Evolutionary conservation across 1,140 invertebrate genomes (phyloP).

Genomic region (Eurytemora carolleeae): DNA sequence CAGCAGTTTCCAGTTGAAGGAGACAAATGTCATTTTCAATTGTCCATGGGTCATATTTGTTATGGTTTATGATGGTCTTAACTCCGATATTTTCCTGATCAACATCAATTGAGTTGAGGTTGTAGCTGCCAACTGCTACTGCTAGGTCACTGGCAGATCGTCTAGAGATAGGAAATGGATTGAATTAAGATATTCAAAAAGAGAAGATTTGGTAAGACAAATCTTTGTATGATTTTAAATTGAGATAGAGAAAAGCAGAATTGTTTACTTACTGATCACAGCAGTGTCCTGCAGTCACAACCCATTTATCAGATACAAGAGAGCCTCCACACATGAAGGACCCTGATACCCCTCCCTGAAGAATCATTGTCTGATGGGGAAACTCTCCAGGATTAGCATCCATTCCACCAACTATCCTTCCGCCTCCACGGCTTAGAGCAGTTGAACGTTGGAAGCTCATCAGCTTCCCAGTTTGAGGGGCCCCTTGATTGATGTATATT

Average conservation of each 20-base stretch:
- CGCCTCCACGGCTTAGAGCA: neutral
- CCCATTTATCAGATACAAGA: slow-evolving; percentile 34
- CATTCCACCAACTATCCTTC: slow-evolving; percentile 39
- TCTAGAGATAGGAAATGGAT: too few relatives aligned
- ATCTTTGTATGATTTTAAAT: too few relatives aligned
- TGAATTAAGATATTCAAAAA: too few relatives aligned
- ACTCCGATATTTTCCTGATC: neutral
- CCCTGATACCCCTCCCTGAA: slow-evolving; percentile 18
- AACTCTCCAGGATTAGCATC: slow-evolving; percentile 33
- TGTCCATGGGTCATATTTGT: neutral
- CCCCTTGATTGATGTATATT: too few relatives aligned
- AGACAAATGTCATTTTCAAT: slow-evolving; percentile 39
- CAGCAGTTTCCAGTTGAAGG: slow-evolving; percentile 32
- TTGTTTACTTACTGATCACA: neutral
- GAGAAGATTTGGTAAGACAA: too few relatives aligned
- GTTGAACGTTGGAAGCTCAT: neutral
- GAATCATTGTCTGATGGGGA: slow-evolving; percentile 38
- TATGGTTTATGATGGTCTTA: neutral
- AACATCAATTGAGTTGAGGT: neutral
- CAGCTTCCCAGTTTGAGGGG: neutral
- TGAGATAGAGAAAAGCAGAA: too few relatives aligned
- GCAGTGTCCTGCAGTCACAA: slow-evolving; percentile 37
- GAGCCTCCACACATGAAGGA: slow-evolving; percentile 32
- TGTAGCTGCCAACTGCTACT: neutral
- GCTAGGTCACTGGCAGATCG: too few relatives aligned